Evolutionary conservation across 2,797 vertebrate genomes (phyloP).

Genomic region (Sebastes variabilis): DNA sequence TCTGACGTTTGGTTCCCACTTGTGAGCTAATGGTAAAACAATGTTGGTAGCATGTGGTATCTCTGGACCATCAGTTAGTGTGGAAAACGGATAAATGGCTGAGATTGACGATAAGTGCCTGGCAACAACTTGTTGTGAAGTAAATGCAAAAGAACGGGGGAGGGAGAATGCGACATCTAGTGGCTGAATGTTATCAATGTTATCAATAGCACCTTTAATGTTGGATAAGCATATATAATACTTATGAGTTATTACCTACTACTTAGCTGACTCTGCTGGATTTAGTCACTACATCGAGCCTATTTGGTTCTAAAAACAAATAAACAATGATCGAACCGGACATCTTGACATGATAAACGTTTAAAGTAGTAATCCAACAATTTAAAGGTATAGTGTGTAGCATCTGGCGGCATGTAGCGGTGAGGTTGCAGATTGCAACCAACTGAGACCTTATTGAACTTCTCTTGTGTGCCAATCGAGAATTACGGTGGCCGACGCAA

Average conservation of each 20-base stretch:
- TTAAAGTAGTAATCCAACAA: background rate
- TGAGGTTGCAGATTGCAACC: too few species aligned
- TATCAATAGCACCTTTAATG: too few species aligned
- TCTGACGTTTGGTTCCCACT: too few species aligned
- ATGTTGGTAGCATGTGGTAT: too few species aligned
- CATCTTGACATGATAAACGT: background rate
- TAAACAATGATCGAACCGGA: background rate
- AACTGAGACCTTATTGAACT: too few species aligned
- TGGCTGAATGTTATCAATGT: too few species aligned
- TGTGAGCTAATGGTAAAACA: rapidly evolving
- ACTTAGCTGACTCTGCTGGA: background rate
- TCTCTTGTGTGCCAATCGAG: rapidly evolving
- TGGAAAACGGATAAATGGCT: too few species aligned
- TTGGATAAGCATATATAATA: background rate
- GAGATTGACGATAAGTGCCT: too few species aligned
- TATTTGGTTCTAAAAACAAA: background rate
- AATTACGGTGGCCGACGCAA: rapidly evolving
- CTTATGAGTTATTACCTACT: background rate
- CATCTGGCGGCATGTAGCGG: background rate
- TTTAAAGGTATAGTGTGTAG: background rate
- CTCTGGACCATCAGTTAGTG: too few species aligned
- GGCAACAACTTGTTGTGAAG: too few species aligned
- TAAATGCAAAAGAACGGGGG: rapidly evolving
- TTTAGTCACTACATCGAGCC: background rate
- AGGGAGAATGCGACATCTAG: rapidly evolving